Percentiles rank a stretch among this genome's conserved stretches.
Conservation (phyloP, 2,888 invertebrate species). For the Hypomecis atomaria region DNA sequence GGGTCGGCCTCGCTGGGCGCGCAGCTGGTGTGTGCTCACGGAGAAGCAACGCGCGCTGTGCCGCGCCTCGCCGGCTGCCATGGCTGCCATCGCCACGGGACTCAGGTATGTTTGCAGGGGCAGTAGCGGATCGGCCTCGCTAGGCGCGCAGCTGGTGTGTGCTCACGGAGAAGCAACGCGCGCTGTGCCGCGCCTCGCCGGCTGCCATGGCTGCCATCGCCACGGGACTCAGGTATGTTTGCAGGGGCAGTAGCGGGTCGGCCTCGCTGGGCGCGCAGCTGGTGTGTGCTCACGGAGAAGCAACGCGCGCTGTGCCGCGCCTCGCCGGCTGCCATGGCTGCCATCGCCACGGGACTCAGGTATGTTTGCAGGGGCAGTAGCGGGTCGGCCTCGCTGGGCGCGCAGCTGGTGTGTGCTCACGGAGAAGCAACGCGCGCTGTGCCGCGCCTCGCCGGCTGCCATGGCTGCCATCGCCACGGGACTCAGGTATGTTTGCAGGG, state of each 20-base stretch:
- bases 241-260: constrained; percentile 49
- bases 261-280: constrained; percentile 90
- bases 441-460: constrained; percentile 92
- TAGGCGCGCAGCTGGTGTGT: constrained; percentile 92
- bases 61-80: constrained; percentile 91
- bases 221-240: constrained; percentile 87
- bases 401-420: constrained; percentile 93
- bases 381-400: constrained; percentile 86
- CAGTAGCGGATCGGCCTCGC: constrained; percentile 74
- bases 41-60: constrained; percentile 93
- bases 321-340: constrained; percentile 94
- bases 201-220: constrained; percentile 94
- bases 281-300: constrained; percentile 91
- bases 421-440: constrained; percentile 92
- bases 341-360: constrained; percentile 93
- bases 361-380: constrained; percentile 30
- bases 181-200: constrained; percentile 92
- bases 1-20: constrained; percentile 87
- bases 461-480: constrained; percentile 94
- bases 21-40: constrained; percentile 92
- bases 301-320: constrained; percentile 93
- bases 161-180: constrained; percentile 92
- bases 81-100: constrained; percentile 94
- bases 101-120: constrained; percentile 62
- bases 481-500: constrained; percentile 79